Evolutionary conservation across 2,797 vertebrate species (phyloP).

Genomic region (Hippopotamyrus pictus): DNA sequence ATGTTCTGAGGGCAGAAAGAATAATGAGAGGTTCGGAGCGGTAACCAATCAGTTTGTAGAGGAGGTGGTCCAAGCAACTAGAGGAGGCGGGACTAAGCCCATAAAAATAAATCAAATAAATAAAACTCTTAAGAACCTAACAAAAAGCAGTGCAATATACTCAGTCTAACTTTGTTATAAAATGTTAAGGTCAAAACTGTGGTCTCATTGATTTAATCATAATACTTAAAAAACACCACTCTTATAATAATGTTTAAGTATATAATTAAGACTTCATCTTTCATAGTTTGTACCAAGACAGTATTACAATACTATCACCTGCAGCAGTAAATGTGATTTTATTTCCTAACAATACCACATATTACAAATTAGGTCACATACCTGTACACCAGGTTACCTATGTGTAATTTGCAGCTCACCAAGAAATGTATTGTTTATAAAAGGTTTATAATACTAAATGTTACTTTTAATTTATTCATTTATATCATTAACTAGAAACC

Average conservation of each 20-base stretch:
- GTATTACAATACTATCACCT: too few species aligned
- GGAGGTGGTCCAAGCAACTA: neutral
- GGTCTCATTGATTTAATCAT: neutral
- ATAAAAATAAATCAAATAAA: neutral
- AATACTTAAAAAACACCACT: neutral
- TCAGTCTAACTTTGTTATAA: neutral
- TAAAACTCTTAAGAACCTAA: neutral
- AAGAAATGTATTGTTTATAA: neutral
- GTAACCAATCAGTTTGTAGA: neutral
- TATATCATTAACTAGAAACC: neutral
- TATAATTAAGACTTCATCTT: neutral
- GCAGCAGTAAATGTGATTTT: neutral
- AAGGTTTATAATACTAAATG: neutral
- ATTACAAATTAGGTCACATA: neutral
- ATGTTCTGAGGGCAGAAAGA: neutral
- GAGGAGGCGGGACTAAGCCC: neutral
- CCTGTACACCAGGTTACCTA: neutral
- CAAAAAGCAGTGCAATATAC: neutral
- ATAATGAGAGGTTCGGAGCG: neutral
- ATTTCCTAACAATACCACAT: neutral
- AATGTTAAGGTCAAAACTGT: neutral
- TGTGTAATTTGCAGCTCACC: neutral
- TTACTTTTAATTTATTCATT: neutral
- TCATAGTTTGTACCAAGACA: too few species aligned
- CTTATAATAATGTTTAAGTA: neutral